These are phyloP conservation scores for Setophaga kirtlandii DNA, from an alignment of 2,113 vertebrate species.

Conservation along the genomic window DNA sequence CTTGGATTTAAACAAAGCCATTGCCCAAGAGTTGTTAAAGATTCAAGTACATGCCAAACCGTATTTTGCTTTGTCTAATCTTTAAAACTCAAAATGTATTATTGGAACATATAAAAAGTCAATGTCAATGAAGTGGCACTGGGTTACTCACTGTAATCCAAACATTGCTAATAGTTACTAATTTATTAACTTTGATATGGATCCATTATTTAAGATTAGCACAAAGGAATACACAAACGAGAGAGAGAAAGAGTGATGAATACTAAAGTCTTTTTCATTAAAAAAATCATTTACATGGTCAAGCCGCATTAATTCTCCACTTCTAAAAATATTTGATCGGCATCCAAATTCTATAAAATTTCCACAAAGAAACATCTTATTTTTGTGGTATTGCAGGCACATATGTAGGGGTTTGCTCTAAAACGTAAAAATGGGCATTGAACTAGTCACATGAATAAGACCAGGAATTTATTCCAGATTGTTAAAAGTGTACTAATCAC, in stretches of 20 bases:
- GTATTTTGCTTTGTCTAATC: not conserved
- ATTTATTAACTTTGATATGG: conserved; percentile 59
- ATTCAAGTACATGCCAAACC: not conserved
- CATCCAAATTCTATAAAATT: conserved; percentile 67
- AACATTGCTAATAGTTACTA: conserved; percentile 49
- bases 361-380: conserved; percentile 59
- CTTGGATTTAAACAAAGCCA: not conserved
- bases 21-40: not conserved
- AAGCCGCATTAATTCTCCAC: conserved; percentile 57
- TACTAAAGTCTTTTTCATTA: conserved; percentile 56
- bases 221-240: conserved; percentile 45
- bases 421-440: conserved; percentile 44
- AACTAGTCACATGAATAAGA: conserved; percentile 50
- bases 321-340: conserved; percentile 63
- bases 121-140: not conserved
- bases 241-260: conserved; percentile 16
- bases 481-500: conserved; percentile 47
- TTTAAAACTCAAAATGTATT: conserved; percentile 7
- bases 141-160: conserved; percentile 22
- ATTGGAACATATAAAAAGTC: conserved; percentile 9
- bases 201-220: conserved; percentile 61
- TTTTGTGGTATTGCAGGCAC: conserved; percentile 65
- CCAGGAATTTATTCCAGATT: conserved; percentile 65
- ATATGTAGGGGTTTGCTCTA: conserved; percentile 68
- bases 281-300: conserved; percentile 64